Evolutionary conservation across 2,888 invertebrate species (phyloP), one percentile per base, ranked within the genome.

Genomic region (Hirtodrosophila cameraria): DNA sequence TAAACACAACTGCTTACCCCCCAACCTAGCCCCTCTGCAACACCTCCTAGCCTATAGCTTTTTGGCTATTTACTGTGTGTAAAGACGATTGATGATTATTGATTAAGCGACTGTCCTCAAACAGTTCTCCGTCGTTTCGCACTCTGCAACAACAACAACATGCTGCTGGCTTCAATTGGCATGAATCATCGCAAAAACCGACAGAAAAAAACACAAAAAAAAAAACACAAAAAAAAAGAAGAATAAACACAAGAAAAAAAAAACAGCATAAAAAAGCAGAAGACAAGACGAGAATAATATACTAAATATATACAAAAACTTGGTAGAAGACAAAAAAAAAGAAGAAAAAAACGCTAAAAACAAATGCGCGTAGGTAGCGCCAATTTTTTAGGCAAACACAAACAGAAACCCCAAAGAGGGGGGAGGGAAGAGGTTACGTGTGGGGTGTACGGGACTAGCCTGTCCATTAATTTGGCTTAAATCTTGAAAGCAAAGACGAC

Each of bases 81-180:
- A 75, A n/a, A 80, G 75, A 77, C 79, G 80, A 83, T 80, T 83
- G 79, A 79, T 83, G 79, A 75, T 79, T 79, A 79, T 79, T 79
- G 79, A 79, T 80, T 84, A 75, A 65, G 69, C 58, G 55, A 36
- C 59, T 36, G 30, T 35, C 27, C 48, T 13, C 43, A 9, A 35
- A 13, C 42, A 28, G 30, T 13, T 3, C 2, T 11, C 25, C 9
- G 9, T 2, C 8, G 2, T n/a, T n/a, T n/a, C 28, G 7, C 12
- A 1, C 9, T 4, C 8, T 11, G 9, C 2, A 6, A 16, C 27
- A 9, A 6, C 23, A 12, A 25, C 8, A 23, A 18, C 9, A 27
- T 28, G 41, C 43, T 42, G 50, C 50, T 55, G 52, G 64, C 68
- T 61, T 35, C 57, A 71, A 72, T 71, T 72, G 67, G 72, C 49